Evolutionary conservation across 2,888 invertebrate species (phyloP), one percentile per base, ranked within the genome.

Genomic region (Cyrtodaria siliqua): DNA sequence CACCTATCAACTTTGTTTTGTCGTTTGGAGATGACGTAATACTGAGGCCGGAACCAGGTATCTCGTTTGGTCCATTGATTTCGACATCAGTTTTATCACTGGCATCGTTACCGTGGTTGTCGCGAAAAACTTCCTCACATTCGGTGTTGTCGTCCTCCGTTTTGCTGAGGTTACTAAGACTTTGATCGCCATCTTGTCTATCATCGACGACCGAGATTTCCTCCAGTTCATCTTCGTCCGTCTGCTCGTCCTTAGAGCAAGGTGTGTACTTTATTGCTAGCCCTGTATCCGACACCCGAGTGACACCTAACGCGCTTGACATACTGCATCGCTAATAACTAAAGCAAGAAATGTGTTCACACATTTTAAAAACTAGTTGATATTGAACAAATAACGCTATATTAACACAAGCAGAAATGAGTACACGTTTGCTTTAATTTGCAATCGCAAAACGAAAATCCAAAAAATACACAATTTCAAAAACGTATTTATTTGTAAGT

Each of bases 151-250:
- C 84, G 94, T 94, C 87, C 93, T 93, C 56, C 94, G 94, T 74
- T 33, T 72, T 71, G 67, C 79, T 81, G 55, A 71, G 55, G 27
- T 78, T 71, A 33, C 74, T 79, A 33, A 73, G 49, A 42, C 70
- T 76, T 29, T 52, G 42, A 49, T 67, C 71, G 42, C 73, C 82
- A 33, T 81, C 76, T 66, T 77, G 52, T 94, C 94, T 52, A 94
- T 94, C 94, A 68, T 92, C 91, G 82, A 96, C 95, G 85, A 96
- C 94, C 75, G 96, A 95, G 89, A 96, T 95, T 93, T 95, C 95
- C 88, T 95, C 95, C 82, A 95, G 93, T 90, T 95, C 95, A 72
- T 92, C 91, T 66, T 93, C 92, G 24, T 87, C 87, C n/a, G 85
- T 87, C 40, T 85, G 82, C 24, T 91, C 91, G 29, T 86, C 87